Percentiles rank a stretch among this genome's conserved stretches.
phyloP scores from a whole-genome alignment of 2,888 invertebrate species.

The Parochlus steinenii region DNA sequence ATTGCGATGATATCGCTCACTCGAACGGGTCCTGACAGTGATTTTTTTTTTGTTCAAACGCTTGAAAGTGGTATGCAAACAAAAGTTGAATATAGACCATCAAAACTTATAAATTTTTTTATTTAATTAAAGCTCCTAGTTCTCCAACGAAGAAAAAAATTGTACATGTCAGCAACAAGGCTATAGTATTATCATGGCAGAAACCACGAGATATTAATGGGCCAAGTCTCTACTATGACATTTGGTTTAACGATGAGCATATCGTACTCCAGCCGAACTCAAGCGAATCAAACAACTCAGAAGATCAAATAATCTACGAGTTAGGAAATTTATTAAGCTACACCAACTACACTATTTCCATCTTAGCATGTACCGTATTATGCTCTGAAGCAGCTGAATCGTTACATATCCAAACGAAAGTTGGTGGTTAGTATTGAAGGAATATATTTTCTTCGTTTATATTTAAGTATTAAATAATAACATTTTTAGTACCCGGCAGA shows the following conservation, averaged over 20 bases:
- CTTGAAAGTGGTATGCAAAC: conserved; percentile 6
- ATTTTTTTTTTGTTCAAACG: conserved; percentile 1
- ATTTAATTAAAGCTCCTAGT: conserved; percentile 1
- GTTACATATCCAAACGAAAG: conserved; percentile 1
- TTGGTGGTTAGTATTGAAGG: too few species aligned
- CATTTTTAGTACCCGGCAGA: not conserved
- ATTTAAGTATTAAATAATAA: too few species aligned
- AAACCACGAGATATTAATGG: conserved; percentile 9
- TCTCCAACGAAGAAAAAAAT: conserved; percentile 2
- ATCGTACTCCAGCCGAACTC: too few species aligned
- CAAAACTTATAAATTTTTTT: too few species aligned
- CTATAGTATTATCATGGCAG: conserved; percentile 4
- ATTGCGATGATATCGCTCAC: conserved; percentile 3
- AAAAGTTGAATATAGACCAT: not conserved
- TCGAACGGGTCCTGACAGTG: not conserved
- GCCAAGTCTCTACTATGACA: conserved; percentile 5
- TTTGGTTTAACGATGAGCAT: conserved; percentile 7
- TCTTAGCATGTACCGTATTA: conserved; percentile 6
- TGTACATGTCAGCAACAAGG: not conserved
- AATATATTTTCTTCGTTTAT: too few species aligned
- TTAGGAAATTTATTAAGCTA: conserved; percentile 1
- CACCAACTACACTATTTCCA: conserved; percentile 5
- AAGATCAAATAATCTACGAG: too few species aligned
- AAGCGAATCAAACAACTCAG: too few species aligned
- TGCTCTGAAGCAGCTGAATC: conserved; percentile 6